phyloP scores from a whole-genome alignment of 1,140 invertebrate genomes.

The Bombus sibiricus region DNA sequence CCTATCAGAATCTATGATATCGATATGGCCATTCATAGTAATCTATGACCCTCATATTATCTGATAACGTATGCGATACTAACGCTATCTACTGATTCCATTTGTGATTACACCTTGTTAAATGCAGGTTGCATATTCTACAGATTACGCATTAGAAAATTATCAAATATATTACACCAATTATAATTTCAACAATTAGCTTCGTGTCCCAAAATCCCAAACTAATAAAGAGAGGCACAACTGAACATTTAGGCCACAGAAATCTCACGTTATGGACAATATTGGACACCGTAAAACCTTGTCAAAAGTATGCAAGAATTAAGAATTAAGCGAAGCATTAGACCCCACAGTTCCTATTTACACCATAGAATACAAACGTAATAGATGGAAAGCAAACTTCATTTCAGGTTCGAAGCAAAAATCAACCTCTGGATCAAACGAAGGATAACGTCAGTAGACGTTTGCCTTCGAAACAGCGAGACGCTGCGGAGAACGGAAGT shows the following conservation, averaged over 20 bases:
- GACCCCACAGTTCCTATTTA: too few relatives aligned
- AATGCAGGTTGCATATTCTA: neutral
- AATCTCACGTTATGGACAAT: too few relatives aligned
- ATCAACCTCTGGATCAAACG: neutral
- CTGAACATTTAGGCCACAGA: too few relatives aligned
- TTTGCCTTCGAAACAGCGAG: neutral
- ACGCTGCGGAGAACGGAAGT: neutral
- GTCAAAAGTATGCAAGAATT: too few relatives aligned
- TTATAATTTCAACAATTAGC: too few relatives aligned
- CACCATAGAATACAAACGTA: too few relatives aligned
- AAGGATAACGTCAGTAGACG: conserved; percentile 26
- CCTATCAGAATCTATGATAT: neutral
- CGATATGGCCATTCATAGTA: neutral
- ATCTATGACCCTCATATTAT: neutral
- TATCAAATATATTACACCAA: neutral
- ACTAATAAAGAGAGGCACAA: too few relatives aligned
- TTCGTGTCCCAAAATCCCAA: too few relatives aligned
- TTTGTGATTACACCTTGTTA: neutral
- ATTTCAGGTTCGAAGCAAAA: neutral
- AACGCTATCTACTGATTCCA: neutral
- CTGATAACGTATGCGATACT: neutral
- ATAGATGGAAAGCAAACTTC: neutral
- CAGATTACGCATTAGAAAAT: neutral
- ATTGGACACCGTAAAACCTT: too few relatives aligned
- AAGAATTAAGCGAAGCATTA: too few relatives aligned